A percentile compares a stretch with the other conserved stretches of the same genome.
Conservation (phyloP, 2,888 invertebrate species). For the Drosophila nigricruria region DNA sequence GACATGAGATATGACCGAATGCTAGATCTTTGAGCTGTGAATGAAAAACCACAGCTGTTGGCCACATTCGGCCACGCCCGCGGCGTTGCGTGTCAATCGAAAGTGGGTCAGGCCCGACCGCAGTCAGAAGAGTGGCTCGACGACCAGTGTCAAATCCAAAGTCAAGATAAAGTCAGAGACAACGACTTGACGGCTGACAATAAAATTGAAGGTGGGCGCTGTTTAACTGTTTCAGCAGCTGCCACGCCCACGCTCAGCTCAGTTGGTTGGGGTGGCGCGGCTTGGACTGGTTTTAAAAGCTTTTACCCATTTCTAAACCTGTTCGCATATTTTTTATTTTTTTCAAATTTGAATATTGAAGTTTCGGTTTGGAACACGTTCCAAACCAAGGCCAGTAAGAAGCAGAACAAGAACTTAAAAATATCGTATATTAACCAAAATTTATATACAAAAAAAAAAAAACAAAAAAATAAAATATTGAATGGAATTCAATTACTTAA, state of each 20-base stretch:
- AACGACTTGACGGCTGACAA: slow-evolving; percentile 10
- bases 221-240: slow-evolving; percentile 33
- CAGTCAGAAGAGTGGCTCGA: slow-evolving; percentile 20
- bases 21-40: slow-evolving; percentile 29
- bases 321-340: slow-evolving; percentile 24
- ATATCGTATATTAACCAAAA: slow-evolving; percentile 7
- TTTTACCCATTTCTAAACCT: slow-evolving; percentile 47
- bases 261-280: slow-evolving; percentile 15
- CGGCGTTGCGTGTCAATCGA: slow-evolving; percentile 38
- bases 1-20: slow-evolving; percentile 7
- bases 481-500: slow-evolving; percentile 9
- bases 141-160: slow-evolving; percentile 40
- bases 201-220: slow-evolving; percentile 9
- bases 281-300: slow-evolving; percentile 41
- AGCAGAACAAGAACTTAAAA: slow-evolving; percentile 28
- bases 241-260: slow-evolving; percentile 48
- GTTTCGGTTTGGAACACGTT: slow-evolving; percentile 39
- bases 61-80: slow-evolving; percentile 37
- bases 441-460: slow-evolving; percentile 32
- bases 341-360: slow-evolving; percentile 38
- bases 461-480: slow-evolving; percentile 11
- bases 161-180: slow-evolving; percentile 38
- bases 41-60: slow-evolving; percentile 34
- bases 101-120: slow-evolving; percentile 55
- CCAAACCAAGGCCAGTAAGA: slow-evolving; percentile 18